Base-by-base conservation (phyloP, 2,113 vertebrate genomes). In the Trematomus loennbergii region DNA sequence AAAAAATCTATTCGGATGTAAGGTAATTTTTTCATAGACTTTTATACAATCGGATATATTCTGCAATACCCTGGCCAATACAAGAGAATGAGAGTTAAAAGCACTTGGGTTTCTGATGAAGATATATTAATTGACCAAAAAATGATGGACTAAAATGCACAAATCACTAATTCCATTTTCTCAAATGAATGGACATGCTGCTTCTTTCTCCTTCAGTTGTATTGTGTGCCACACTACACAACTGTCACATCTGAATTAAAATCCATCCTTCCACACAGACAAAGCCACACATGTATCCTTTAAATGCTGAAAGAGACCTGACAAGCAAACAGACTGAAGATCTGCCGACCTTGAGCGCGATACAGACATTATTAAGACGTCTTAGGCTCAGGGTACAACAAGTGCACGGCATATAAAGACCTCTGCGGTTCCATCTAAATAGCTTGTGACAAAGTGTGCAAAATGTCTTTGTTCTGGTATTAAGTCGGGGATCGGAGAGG, bases 401-500 rank as follows among this genome's bases (percentile, higher is more conserved):
- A 90, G 89, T 85, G 82, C 3, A 55, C 43, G 0, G 64, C 61
- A 3, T 65, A 92, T 92, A 88, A 89, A 92, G 89, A 92, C 89
- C 71, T 90, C 85, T 79, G 11, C 72, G 9, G 78, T 78, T 74
- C 78, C 72, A 54, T 79, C 85, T 87, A 90, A 91, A 88, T 54
- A 72, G 87, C 84, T 85, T 77, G 85, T 91, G 92, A 92, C 93
- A 92, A 83, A 85, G 86, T 88, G 92, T 93, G 90, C 78, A 87
- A 77, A 90, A 81, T 55, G 74, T 70, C 87, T 89, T 93, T 90
- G 89, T 94, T 92, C 86, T 75, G 81, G 84, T 73, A 62, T 84
- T 92, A 90, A 91, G 80, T 70, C 29, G 75, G 46, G 81, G 72
- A 62, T 60, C 18, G 80, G 67, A 83, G 81, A 89, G 83, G 85